Base-by-base conservation (phyloP, 2,113 vertebrate species). In the Sapayoa aenigma region DNA sequence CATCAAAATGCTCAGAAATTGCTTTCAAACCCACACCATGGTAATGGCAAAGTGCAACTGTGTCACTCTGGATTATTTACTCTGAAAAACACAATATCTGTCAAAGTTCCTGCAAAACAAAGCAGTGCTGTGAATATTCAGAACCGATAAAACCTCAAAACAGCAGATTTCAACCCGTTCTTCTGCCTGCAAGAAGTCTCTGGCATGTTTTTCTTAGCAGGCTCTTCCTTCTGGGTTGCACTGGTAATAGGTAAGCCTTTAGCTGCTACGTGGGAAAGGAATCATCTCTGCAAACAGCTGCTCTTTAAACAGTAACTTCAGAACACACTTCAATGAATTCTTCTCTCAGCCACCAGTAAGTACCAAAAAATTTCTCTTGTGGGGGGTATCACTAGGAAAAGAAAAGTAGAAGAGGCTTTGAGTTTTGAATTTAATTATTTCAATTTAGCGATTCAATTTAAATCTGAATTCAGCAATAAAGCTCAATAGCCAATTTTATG, bases 301-400 rank as follows among this genome's bases (percentile, higher is more conserved):
- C n/a, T 82, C 52, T 92, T 94, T 67, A 94, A 95, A 89, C 82
- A 96, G 65, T 89, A 92, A 86, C 65, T 80, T 75, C 65, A 86
- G 65, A 86, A 37, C 56, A 78, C 47, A 33, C 35, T 81, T 55
- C 35, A 90, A 59, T 65, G 49, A 78, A 75, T 91, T 89, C 69
- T 67, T 84, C 12, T 90, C 77, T 89, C 73, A 75, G 58, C 33
- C 56, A 33, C 58, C 50, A 50, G 46, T 66, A 88, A 75, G 16
- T 35, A 53, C 12, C 37, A 73, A 14, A 44, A 46, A 27, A 75
- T 68, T 62, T 76, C 39, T 80, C 30, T 47, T 68, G 25, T 53
- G 28, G 0, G 0, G 1, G 1, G 5, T 50, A 33, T 63, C 56
- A n/a, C 30, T 50, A 66, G 19, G 31, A 12, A 33, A 59, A n/a